Evolutionary conservation across 1,140 invertebrate genomes (phyloP).

Genomic region (Drosophila suzukii): DNA sequence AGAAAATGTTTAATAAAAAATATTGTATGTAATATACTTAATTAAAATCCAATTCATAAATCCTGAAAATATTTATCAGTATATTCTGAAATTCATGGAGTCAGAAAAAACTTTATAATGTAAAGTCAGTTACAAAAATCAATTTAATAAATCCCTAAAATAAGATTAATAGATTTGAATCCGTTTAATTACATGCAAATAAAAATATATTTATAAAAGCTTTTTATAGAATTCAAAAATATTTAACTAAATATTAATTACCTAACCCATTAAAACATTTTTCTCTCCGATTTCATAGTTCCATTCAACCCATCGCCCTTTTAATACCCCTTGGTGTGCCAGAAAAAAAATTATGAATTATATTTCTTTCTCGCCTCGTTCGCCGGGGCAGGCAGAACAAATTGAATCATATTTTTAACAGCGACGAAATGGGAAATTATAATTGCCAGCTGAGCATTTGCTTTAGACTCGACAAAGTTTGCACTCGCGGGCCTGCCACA

Average conservation of each 20-base stretch:
- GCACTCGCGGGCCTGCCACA: conserved; percentile 29
- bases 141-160: too few relatives aligned
- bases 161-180: too few relatives aligned
- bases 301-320: neutral
- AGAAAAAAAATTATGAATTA: conserved; percentile 34
- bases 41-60: too few relatives aligned
- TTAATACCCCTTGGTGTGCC: neutral
- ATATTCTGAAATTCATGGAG: too few relatives aligned
- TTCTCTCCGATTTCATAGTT: neutral
- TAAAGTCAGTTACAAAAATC: too few relatives aligned
- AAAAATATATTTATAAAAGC: too few relatives aligned
- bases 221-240: too few relatives aligned
- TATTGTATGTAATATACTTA: too few relatives aligned
- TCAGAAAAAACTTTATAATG: too few relatives aligned
- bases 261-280: neutral
- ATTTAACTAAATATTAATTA: neutral
- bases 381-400: conserved; percentile 55
- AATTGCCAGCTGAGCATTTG: conserved; percentile 76
- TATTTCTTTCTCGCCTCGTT: conserved; percentile 36
- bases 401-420: conserved; percentile 81
- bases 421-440: conserved; percentile 75
- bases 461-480: conserved; percentile 38
- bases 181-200: too few relatives aligned
- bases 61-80: too few relatives aligned
- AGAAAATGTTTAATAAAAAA: too few relatives aligned